Evolutionary conservation across 2,113 vertebrate species (phyloP), one percentile per base, ranked within the genome.

Genomic region (Antigone vipio): DNA sequence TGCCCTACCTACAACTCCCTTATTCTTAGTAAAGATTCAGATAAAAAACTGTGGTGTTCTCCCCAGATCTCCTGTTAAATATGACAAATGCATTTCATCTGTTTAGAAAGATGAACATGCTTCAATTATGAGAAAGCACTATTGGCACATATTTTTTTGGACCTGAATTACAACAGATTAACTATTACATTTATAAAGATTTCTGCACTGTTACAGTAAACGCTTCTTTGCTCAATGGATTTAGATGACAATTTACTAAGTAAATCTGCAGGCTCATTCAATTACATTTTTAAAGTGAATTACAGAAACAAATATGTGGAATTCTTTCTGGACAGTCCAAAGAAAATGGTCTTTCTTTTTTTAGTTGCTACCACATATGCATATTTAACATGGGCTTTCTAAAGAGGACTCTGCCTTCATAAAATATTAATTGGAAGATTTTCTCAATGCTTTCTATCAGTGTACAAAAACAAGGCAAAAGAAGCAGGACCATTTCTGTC

Each of bases 141-240:
- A 63, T 18, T 89, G 77, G 73, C 64, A 81, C 13, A n/a, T 16
- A 4, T 58, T 64, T 79, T 91, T 59, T 50, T 74, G 56, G 44
- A 60, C 15, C 26, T 75, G 44, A 93, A 82, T 62, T 63, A n/a
- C 26, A 79, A 74, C 30, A 47, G 62, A 82, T 88, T 95, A 91
- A 68, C 52, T 47, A 67, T 63, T 74, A 74, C 29, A 87, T 81
- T 84, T 89, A 71, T 81, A 78, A 89, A 81, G 27, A 74, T 74
- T 94, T 78, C 64, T 87, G 52, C 85, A 75, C 78, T 47, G 47
- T 67, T 87, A 63, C 44, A 93, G 30, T 94, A 94, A 95, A 93
- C 66, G 64, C 15, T 50, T 85, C n/a, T 85, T 78, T 75, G 24
- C n/a, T 89, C 52, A 87, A 42, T 66, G 68, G 64, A 73, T 87